Evolutionary conservation across 2,888 invertebrate genomes (phyloP).

Genomic region (Dexiosoma caninum): DNA sequence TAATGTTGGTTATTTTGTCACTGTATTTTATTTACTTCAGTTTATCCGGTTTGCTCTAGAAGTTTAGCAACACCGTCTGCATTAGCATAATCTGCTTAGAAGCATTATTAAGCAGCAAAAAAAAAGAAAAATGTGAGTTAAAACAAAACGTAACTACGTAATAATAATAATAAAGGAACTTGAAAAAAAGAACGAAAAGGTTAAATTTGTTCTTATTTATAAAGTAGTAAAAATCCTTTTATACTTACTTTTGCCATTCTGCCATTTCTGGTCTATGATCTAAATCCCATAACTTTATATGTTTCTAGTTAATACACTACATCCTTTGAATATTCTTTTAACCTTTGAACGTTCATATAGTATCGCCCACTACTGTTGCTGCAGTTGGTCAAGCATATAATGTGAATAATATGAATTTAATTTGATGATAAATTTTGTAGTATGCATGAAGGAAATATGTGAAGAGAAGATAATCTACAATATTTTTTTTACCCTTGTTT

Average conservation of each 20-base stretch:
- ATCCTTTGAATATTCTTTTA: slow-evolving; percentile 11
- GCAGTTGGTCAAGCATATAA: slow-evolving; percentile 24
- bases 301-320: slow-evolving; percentile 10
- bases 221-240: neutral
- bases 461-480: too few relatives aligned
- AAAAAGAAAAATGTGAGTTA: too few relatives aligned
- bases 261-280: neutral
- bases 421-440: neutral
- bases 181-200: slow-evolving; percentile 25
- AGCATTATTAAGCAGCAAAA: slow-evolving; percentile 37
- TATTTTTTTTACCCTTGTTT: too few relatives aligned
- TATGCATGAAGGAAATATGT: too few relatives aligned
- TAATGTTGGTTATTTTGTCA: slow-evolving; percentile 25
- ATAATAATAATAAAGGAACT: slow-evolving; percentile 15
- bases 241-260: neutral
- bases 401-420: neutral
- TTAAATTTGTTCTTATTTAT: slow-evolving; percentile 18
- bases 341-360: slow-evolving; percentile 17
- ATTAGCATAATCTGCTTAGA: slow-evolving; percentile 55
- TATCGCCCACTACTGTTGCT: neutral
- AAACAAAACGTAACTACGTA: neutral
- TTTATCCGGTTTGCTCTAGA: slow-evolving; percentile 30
- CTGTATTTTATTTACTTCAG: slow-evolving; percentile 18
- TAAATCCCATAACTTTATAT: neutral
- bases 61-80: slow-evolving; percentile 42